A percentile compares a stretch with the other conserved stretches of the same genome.
phyloP scores from a whole-genome alignment of 2,113 vertebrate species.

The Cephalopholis sonnerati region DNA sequence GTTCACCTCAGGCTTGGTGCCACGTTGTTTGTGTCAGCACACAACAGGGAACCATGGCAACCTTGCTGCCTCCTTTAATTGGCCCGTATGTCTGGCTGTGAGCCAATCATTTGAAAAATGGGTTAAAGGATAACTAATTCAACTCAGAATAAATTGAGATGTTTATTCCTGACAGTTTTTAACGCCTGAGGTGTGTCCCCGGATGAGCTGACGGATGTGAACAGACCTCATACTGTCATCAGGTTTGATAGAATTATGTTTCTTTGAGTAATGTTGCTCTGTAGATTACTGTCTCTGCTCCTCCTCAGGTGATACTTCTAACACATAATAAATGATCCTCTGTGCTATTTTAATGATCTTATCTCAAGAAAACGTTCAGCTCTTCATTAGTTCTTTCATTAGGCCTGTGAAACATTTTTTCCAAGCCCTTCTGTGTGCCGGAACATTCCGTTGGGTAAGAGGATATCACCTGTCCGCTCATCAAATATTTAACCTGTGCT shows the following conservation, averaged over 20 bases:
- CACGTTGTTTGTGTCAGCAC: slow-evolving; percentile 10
- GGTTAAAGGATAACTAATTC: slow-evolving; percentile 1
- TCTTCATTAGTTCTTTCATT: not conserved
- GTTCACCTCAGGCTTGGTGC: slow-evolving; percentile 5
- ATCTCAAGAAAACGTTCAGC: not conserved
- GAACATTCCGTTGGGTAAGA: slow-evolving; percentile 67
- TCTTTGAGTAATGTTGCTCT: no score
- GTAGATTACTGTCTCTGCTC: not conserved
- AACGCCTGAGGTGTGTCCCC: not conserved
- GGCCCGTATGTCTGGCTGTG: not conserved
- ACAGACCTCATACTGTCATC: not conserved
- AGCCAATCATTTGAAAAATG: not conserved
- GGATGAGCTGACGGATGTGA: not conserved
- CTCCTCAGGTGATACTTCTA: no score
- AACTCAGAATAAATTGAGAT: not conserved
- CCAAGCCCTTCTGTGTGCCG: slow-evolving; percentile 26
- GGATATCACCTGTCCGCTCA: slow-evolving; percentile 74
- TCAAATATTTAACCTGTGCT: slow-evolving; percentile 77
- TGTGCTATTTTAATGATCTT: not conserved
- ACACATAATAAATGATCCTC: not conserved
- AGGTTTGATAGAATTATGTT: not conserved
- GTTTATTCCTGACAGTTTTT: slow-evolving; percentile 6
- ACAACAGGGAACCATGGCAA: not conserved
- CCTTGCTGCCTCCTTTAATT: not conserved
- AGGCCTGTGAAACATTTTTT: slow-evolving; percentile 7